A percentile compares a stretch with the other conserved stretches of the same genome.
Evolutionary conservation across 37 sponge, comb jelly and placozoan species (phyloP).

Genomic region (Eunapius fragilis): DNA sequence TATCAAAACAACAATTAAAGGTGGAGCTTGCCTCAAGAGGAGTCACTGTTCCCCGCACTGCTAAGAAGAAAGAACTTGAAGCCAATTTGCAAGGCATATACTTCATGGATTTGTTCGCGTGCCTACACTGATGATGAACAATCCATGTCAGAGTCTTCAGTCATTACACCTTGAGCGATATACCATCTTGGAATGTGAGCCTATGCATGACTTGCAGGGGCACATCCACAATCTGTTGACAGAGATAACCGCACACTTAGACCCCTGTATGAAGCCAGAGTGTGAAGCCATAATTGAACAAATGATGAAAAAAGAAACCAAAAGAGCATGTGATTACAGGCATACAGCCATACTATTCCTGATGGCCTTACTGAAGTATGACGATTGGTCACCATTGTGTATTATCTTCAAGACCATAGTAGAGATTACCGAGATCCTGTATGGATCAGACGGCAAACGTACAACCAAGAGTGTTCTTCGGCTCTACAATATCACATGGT

Average conservation of each 20-base stretch:
- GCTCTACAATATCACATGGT: slow-evolving; percentile 21
- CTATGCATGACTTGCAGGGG: slow-evolving; percentile 32
- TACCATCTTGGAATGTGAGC: slow-evolving; percentile 24
- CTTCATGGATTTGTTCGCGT: neutral
- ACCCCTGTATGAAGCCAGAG: neutral
- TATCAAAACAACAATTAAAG: neutral
- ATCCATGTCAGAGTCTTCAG: neutral
- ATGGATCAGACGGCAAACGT: neutral
- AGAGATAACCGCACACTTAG: neutral
- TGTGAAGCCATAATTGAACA: neutral
- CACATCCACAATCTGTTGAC: neutral
- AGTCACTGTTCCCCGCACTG: neutral
- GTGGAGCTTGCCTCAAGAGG: neutral
- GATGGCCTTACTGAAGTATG: neutral
- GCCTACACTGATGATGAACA: neutral
- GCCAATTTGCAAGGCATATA: neutral
- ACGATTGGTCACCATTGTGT: neutral
- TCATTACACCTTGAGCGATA: neutral
- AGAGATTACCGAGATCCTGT: neutral
- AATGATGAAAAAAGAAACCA: slow-evolving; percentile 8
- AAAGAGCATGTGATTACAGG: slow-evolving; percentile 32
- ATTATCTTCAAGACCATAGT: slow-evolving; percentile 10
- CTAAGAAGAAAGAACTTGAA: neutral
- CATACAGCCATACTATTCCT: slow-evolving; percentile 14
- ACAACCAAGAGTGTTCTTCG: slow-evolving; percentile 1